A percentile compares a stretch with the other conserved stretches of the same genome.
Conservation (phyloP, 2,797 vertebrate genomes). For the Tinamus major region DNA sequence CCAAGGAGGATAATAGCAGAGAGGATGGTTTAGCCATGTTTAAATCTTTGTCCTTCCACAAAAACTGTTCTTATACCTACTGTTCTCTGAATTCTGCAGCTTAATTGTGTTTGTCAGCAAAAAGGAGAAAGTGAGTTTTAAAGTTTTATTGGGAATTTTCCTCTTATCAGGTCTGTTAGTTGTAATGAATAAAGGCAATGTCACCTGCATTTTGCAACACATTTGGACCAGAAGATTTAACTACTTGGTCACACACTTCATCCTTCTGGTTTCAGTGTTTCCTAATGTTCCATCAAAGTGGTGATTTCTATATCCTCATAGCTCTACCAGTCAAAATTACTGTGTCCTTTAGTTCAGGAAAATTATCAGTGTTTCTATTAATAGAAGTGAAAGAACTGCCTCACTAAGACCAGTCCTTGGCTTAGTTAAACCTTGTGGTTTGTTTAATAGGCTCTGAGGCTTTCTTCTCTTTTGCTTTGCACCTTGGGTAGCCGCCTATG, state of each 20-base stretch:
- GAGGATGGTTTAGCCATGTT: background rate
- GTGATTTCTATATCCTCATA: background rate
- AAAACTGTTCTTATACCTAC: background rate
- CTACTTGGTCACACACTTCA: conserved; percentile 9
- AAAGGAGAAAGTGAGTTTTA: background rate
- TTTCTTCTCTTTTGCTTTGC: background rate
- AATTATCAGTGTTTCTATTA: background rate
- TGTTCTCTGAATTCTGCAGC: background rate
- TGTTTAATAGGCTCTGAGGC: background rate
- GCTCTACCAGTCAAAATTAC: background rate
- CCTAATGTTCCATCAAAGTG: background rate
- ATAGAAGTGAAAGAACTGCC: background rate
- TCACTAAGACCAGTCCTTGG: background rate
- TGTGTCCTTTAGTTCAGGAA: background rate
- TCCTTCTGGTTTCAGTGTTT: background rate
- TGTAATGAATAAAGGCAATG: background rate
- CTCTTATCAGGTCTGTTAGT: background rate
- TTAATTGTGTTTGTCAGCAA: conserved; percentile 30
- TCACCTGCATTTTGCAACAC: conserved; percentile 20
- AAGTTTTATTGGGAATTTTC: background rate
- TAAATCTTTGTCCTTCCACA: background rate
- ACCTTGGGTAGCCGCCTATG: background rate
- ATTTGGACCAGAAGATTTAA: conserved; percentile 8
- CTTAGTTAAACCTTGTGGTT: background rate
- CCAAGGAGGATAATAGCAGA: background rate